Evolutionary conservation across 64 coral and sea anemone genomes (phyloP), one percentile per base, ranked within the genome.

Genomic region (Stylophora pistillata): DNA sequence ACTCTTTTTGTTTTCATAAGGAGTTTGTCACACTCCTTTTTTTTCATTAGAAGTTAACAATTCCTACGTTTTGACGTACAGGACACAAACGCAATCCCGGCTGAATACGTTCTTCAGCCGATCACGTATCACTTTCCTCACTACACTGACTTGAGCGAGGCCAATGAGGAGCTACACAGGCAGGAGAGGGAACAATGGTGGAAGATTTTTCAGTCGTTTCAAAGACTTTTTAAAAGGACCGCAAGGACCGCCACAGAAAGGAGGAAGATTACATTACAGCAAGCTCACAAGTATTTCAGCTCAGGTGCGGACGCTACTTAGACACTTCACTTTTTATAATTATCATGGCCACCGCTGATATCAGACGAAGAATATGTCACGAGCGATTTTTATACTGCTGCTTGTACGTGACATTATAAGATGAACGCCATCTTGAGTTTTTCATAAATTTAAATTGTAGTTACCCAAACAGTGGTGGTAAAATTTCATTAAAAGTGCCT

Each of bases 91-190:
- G 81, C 94, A 16, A 58, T 93, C 28, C 94, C 94, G 0, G 15
- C 66, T 3, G 94, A 96, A 33, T 96, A 96, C 61, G 91, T 96
- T 3, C 91, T 96, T 75, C 94, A 96, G 79, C 94, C 94, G 57
- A 80, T 96, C 59, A 96, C 94, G 5, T 58, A 89, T 25, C 89
- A 74, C 28, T 89, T 93, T 60, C 91, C 77, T 28, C 58, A 96
- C 59, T 96, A 81, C 71, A 96, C 84, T 15, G 94, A 96, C 26
- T 88, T 93, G 52, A 86, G 91, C 7, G 91, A 93, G 53, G 87
- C 63, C 32, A 78, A 78, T 18, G 76, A 72, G 58, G 94, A 93
- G 27, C 62, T 81, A 9, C 61, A 93, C 76, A 79, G 68, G 17
- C 63, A 69, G n/a, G 65, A 96, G 29, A 88, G 94, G 72, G 90